Percentiles rank a stretch among this genome's conserved stretches.
These are phyloP conservation scores for Elephas maximus DNA, from an alignment of 2,113 vertebrate species.

Conservation along the genomic window DNA sequence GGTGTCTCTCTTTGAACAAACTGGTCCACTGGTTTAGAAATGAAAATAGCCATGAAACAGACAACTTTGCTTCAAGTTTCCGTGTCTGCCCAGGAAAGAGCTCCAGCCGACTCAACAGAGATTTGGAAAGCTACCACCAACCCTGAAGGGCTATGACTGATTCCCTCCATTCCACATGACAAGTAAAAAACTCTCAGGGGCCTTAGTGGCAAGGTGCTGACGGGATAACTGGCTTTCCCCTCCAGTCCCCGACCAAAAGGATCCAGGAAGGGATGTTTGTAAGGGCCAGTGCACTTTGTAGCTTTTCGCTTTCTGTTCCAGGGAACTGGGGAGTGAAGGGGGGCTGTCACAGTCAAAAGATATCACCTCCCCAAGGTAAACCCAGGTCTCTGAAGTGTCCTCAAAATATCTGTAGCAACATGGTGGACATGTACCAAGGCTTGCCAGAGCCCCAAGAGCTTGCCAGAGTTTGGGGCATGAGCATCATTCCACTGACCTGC, in stretches of 20 bases:
- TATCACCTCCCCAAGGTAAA: neutral
- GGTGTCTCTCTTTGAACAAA: neutral
- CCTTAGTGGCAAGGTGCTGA: neutral
- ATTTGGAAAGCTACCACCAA: neutral
- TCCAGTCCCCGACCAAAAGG: neutral
- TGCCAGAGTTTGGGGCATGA: no score
- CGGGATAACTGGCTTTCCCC: neutral
- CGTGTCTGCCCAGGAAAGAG: neutral
- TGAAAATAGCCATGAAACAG: neutral
- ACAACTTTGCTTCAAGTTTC: neutral
- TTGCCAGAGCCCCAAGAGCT: neutral
- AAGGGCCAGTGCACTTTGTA: neutral
- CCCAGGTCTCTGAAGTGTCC: neutral
- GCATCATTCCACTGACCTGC: neutral
- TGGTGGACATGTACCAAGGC: neutral
- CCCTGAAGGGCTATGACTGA: neutral
- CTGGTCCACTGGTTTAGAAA: neutral
- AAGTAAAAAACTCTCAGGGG: neutral
- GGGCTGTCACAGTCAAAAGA: neutral
- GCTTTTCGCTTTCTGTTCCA: neutral
- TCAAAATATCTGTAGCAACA: neutral
- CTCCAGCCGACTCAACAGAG: no score
- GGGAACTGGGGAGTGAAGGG: neutral
- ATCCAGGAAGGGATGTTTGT: neutral
- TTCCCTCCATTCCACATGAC: neutral